Evolutionary conservation across 1,140 invertebrate genomes (phyloP).

Genomic region (Acromyrmex charruanus): DNA sequence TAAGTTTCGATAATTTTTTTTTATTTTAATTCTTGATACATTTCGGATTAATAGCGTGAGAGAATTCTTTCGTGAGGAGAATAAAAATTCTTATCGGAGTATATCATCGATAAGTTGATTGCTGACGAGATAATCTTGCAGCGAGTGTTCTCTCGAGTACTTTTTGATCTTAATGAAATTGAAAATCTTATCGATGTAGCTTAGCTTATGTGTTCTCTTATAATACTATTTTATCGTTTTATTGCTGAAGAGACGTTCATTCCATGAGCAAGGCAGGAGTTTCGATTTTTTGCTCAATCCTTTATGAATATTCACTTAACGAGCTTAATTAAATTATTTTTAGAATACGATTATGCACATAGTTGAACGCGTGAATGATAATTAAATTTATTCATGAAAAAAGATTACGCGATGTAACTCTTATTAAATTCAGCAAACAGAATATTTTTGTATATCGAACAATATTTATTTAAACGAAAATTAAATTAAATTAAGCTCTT

Average conservation of each 20-base stretch:
- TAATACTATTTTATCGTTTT: constrained; percentile 44
- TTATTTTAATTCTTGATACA: not conserved
- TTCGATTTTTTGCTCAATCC: not conserved
- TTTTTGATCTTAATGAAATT: constrained; percentile 30
- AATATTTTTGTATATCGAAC: not conserved
- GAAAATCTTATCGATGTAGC: constrained; percentile 34
- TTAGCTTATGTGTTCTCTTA: constrained; percentile 8
- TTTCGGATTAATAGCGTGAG: not conserved
- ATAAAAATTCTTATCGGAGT: constrained; percentile 22
- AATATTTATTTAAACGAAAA: not conserved
- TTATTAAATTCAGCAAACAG: not conserved
- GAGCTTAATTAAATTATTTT: constrained; percentile 10
- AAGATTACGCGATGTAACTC: not conserved
- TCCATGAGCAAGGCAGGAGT: not conserved
- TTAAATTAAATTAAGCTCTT: not conserved
- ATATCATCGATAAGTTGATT: constrained; percentile 18
- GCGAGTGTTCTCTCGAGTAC: constrained; percentile 30
- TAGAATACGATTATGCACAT: not conserved
- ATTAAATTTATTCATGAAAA: not conserved
- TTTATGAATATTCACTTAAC: not conserved
- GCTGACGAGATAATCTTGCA: constrained; percentile 20
- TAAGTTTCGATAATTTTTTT: not conserved
- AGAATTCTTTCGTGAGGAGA: not conserved
- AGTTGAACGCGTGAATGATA: not conserved
- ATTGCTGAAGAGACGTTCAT: constrained; percentile 1